Conservation (phyloP, 2,113 vertebrate species). For the Cebus imitator region DNA sequence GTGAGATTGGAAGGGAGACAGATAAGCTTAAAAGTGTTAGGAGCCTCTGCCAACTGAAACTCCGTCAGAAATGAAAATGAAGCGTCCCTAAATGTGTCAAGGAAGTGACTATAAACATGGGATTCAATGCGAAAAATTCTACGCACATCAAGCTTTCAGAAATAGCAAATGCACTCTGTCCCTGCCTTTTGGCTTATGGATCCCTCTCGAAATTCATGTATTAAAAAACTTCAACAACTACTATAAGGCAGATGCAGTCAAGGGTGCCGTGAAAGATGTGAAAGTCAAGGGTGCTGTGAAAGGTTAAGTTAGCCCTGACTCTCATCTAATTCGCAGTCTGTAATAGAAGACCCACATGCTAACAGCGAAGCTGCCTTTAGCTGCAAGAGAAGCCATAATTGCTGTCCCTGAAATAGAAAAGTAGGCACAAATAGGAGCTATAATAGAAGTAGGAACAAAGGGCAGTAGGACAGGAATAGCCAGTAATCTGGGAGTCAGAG, state of each 20-base stretch:
- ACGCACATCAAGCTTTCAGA: neutral
- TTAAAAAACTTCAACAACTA: neutral
- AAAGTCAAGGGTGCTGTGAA: neutral
- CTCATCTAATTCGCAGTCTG: fast-evolving
- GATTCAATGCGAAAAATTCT: neutral
- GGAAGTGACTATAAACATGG: neutral
- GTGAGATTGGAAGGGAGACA: neutral
- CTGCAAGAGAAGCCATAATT: neutral
- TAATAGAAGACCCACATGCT: neutral
- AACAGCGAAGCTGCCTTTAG: neutral
- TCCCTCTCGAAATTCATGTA: neutral
- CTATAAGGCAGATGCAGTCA: too few relatives aligned
- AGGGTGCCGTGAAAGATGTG: neutral
- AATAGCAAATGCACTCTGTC: too few relatives aligned
- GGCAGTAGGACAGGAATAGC: neutral
- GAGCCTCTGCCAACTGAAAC: neutral
- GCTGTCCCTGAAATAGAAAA: neutral
- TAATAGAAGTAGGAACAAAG: neutral
- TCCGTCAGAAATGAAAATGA: neutral
- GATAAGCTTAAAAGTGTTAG: neutral
- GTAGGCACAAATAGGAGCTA: neutral
- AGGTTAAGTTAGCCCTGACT: neutral
- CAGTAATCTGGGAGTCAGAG: neutral
- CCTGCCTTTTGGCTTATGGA: neutral
- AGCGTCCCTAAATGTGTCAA: neutral